phyloP scores from a whole-genome alignment of 2,888 invertebrate species.

The Rhaphigaster nebulosa region DNA sequence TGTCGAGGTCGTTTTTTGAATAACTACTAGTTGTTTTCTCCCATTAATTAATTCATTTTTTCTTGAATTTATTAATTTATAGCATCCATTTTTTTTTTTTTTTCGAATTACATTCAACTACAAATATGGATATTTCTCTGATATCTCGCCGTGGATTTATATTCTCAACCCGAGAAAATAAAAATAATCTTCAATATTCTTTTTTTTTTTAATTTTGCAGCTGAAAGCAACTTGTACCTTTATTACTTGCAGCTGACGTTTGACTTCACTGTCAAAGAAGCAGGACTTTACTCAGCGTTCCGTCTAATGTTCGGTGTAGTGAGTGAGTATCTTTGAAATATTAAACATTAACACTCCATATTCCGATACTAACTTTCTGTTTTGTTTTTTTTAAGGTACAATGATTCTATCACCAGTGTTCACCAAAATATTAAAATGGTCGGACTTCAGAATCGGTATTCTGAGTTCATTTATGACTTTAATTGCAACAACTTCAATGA shows the following conservation, averaged over 20 bases:
- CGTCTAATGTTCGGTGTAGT: slow-evolving; percentile 19
- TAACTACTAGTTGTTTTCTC: no score
- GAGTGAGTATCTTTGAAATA: neutral
- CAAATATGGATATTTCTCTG: no score
- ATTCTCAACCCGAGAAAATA: no score
- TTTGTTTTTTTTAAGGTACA: neutral
- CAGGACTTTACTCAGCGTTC: neutral
- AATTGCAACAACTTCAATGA: neutral
- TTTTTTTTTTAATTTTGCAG: neutral
- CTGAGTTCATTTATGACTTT: slow-evolving; percentile 1
- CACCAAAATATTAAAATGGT: slow-evolving; percentile 2
- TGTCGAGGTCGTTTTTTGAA: no score
- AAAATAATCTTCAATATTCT: no score
- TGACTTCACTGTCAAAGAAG: neutral
- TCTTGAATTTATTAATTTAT: no score
- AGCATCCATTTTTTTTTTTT: no score
- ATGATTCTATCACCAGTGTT: neutral
- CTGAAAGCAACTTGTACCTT: slow-evolving; percentile 17
- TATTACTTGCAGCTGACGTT: slow-evolving; percentile 20
- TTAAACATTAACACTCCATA: no score
- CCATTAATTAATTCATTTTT: no score
- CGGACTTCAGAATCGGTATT: slow-evolving; percentile 42
- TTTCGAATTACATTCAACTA: no score
- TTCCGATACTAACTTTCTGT: no score
- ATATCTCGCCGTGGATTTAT: no score